A percentile compares a stretch with the other conserved stretches of the same genome.
Evolutionary conservation across 2,797 vertebrate species (phyloP).

Genomic region (Acanthurus leucopareius): DNA sequence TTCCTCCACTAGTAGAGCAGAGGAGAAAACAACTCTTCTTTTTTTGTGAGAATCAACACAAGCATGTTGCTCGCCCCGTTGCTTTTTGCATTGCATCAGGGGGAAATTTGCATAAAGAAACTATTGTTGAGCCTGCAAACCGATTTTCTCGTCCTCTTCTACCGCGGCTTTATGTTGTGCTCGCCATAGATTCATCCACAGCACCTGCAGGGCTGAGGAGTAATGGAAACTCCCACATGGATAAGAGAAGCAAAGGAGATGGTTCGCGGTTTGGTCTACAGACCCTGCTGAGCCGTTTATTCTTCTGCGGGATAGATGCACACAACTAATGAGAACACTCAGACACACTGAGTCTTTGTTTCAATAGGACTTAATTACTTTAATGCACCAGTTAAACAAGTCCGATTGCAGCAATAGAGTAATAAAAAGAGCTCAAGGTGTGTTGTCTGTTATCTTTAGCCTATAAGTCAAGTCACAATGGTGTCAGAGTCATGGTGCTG

Average conservation of each 20-base stretch:
- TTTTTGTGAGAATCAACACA: not conserved
- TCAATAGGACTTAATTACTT: not conserved
- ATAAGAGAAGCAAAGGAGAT: not conserved
- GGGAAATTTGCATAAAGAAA: not conserved
- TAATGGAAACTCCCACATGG: not conserved
- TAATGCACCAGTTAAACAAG: not conserved
- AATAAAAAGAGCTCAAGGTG: not conserved
- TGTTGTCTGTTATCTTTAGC: slow-evolving; percentile 49
- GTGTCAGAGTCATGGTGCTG: slow-evolving; percentile 51
- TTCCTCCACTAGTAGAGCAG: not conserved
- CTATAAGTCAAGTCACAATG: slow-evolving; percentile 44
- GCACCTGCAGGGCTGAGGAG: not conserved
- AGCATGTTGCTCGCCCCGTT: not conserved
- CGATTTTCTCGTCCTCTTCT: not conserved
- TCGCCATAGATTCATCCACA: not conserved
- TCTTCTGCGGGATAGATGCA: not conserved
- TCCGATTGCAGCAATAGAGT: slow-evolving; percentile 6
- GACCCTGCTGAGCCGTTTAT: not conserved
- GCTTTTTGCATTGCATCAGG: not conserved
- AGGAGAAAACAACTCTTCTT: not conserved
- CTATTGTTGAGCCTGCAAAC: not conserved
- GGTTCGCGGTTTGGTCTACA: not conserved
- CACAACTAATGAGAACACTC: not conserved
- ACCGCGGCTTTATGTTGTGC: not conserved
- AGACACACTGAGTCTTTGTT: not conserved